A percentile compares a stretch with the other conserved stretches of the same genome.
Conservation (phyloP, 2,113 vertebrate genomes). For the Gnathonemus longibarbis region DNA sequence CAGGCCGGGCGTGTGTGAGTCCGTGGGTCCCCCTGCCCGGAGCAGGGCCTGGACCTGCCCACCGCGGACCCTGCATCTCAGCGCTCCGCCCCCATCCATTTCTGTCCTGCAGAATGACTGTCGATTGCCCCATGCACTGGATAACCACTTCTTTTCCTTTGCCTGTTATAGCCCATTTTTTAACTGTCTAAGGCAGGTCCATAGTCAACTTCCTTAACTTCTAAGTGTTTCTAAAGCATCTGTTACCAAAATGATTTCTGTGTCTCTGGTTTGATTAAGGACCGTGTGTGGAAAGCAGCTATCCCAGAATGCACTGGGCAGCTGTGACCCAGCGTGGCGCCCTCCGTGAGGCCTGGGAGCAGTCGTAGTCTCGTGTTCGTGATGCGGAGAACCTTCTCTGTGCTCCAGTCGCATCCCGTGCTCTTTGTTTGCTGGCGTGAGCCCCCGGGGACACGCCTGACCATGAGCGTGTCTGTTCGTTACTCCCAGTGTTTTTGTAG, state of each 20-base stretch:
- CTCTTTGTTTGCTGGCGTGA: not conserved
- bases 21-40: not conserved
- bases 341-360: not conserved
- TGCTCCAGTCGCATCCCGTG: not conserved
- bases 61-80: not conserved
- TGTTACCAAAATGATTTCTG: not conserved
- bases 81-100: not conserved
- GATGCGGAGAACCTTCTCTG: not conserved
- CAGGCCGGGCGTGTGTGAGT: not conserved
- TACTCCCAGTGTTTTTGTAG: not conserved
- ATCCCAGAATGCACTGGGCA: not conserved
- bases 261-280: not conserved
- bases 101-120: not conserved
- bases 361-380: not conserved
- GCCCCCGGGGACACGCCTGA: too few relatives aligned
- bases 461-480: not conserved
- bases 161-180: not conserved
- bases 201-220: not conserved
- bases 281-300: not conserved
- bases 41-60: not conserved
- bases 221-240: not conserved
- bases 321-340: not conserved
- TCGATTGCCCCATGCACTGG: not conserved
- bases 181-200: not conserved
- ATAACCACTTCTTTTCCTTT: not conserved